Evolutionary conservation across 37 sponge, comb jelly and placozoan species (phyloP).

Genomic region (Amphimedon queenslandica): DNA sequence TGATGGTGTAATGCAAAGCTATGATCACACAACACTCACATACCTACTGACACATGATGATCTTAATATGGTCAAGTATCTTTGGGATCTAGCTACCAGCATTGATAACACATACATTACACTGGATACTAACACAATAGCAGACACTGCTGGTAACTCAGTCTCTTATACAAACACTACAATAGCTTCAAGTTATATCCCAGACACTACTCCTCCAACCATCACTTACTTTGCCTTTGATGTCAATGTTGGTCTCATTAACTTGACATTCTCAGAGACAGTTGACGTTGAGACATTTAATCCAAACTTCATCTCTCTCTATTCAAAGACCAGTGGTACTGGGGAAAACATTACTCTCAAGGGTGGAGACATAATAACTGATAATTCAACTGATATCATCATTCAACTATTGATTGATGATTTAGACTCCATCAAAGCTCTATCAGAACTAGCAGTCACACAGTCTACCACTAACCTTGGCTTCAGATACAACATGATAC

Average conservation of each 20-base stretch:
- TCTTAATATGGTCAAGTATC: slow-evolving; percentile 61
- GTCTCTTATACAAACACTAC: slow-evolving; percentile 11
- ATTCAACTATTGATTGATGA: slow-evolving; percentile 51
- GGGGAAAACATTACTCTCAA: slow-evolving; percentile 41
- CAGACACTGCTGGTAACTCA: slow-evolving; percentile 59
- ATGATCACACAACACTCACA: slow-evolving; percentile 34
- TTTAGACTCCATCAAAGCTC: slow-evolving; percentile 68
- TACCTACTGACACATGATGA: slow-evolving; percentile 49
- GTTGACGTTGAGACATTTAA: slow-evolving; percentile 63
- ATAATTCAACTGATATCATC: slow-evolving; percentile 48
- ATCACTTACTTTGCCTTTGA: slow-evolving; percentile 57
- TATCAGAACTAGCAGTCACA: slow-evolving; percentile 46
- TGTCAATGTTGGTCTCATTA: slow-evolving; percentile 57
- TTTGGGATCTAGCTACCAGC: slow-evolving; percentile 36
- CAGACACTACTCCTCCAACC: slow-evolving; percentile 44
- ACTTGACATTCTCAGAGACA: slow-evolving; percentile 70
- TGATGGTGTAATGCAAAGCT: slow-evolving; percentile 22
- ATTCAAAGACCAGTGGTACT: slow-evolving; percentile 5
- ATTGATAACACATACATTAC: slow-evolving; percentile 51
- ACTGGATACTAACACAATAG: slow-evolving; percentile 10
- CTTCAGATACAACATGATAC: slow-evolving; percentile 31
- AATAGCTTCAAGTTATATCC: slow-evolving; percentile 15
- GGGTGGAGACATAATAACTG: slow-evolving; percentile 49
- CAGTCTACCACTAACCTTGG: slow-evolving; percentile 32
- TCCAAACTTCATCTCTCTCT: slow-evolving; percentile 56